phyloP scores from a whole-genome alignment of 2,888 invertebrate species.

The Tenthredo distinguenda region DNA sequence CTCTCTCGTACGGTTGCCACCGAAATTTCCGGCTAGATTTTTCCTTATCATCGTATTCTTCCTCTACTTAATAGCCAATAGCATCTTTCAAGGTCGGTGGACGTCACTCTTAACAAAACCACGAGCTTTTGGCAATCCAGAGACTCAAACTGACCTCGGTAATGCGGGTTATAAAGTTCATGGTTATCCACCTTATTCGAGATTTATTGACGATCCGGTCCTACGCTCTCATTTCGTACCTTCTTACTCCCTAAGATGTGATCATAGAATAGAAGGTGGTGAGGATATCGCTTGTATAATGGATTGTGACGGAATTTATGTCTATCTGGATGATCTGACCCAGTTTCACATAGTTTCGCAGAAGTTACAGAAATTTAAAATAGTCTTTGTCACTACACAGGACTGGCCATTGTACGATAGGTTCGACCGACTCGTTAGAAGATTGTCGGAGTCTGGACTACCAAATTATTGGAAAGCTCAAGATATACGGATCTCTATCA shows the following conservation, averaged over 20 bases:
- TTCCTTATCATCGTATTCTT: neutral
- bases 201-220: neutral
- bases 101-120: neutral
- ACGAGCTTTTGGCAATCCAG: neutral
- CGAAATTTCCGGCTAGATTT: neutral
- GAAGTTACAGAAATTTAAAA: neutral
- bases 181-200: neutral
- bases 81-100: conserved; percentile 1
- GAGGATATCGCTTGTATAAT: neutral
- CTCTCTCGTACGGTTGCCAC: neutral
- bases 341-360: neutral
- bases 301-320: neutral
- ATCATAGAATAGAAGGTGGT: neutral
- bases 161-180: neutral
- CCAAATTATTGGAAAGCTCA: neutral
- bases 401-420: conserved; percentile 19
- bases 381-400: neutral
- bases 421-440: neutral
- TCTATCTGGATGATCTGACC: neutral
- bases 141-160: neutral
- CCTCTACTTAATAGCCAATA: neutral
- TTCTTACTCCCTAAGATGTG: neutral
- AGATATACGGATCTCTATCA: neutral
- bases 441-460: conserved; percentile 28
- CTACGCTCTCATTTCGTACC: neutral